Evolutionary conservation across 2,797 vertebrate species (phyloP).

Genomic region (Ispidina picta): DNA sequence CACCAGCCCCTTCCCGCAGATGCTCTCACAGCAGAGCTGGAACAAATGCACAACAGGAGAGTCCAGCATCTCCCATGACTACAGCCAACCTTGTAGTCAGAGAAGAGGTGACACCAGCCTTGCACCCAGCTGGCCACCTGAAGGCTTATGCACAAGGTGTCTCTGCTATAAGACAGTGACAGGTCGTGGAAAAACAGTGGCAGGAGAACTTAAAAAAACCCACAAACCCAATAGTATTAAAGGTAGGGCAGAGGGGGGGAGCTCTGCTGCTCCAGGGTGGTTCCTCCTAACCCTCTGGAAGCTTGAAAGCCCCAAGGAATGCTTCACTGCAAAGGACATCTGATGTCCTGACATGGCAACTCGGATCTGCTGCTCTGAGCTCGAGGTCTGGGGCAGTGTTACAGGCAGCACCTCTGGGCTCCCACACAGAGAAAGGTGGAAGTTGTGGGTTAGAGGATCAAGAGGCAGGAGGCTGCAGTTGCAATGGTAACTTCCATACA

Average conservation of each 20-base stretch:
- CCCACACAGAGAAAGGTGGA: not conserved
- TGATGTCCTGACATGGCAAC: not conserved
- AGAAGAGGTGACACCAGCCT: not conserved
- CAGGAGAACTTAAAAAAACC: not conserved
- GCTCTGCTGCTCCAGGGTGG: not conserved
- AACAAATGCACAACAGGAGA: not conserved
- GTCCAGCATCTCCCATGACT: not conserved
- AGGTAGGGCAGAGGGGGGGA: not conserved
- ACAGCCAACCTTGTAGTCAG: not conserved
- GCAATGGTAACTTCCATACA: not conserved
- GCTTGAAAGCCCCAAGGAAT: not conserved
- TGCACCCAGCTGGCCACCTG: not conserved
- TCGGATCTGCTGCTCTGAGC: not conserved
- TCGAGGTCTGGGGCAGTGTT: rapidly evolving
- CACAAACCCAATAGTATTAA: not conserved
- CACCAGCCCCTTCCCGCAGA: not conserved
- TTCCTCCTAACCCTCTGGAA: not conserved
- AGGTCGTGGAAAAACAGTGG: not conserved
- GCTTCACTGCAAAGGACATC: rapidly evolving
- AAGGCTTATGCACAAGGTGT: not conserved
- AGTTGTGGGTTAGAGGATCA: not conserved
- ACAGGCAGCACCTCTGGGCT: not conserved
- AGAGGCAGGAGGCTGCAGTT: not conserved
- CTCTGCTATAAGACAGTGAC: not conserved
- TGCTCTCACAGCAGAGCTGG: rapidly evolving